Evolutionary conservation across 2,797 vertebrate genomes (phyloP).

Genomic region (Anguilla marmorata): DNA sequence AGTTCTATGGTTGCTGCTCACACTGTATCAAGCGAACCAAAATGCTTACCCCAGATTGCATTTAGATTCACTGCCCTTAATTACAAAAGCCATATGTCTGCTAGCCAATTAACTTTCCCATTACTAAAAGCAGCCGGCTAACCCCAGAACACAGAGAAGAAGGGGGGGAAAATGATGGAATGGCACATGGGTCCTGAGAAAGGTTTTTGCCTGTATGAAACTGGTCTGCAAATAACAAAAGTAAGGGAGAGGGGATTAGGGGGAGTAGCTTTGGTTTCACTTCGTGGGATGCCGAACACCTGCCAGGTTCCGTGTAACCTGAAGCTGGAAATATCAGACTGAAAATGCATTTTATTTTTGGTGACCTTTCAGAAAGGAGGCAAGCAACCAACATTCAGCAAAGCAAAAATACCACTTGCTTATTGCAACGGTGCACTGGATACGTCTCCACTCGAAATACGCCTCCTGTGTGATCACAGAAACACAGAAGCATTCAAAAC

Average conservation of each 20-base stretch:
- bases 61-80: background rate
- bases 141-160: background rate
- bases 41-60: background rate
- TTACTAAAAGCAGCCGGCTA: background rate
- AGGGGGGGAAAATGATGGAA: background rate
- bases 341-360: background rate
- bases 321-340: background rate
- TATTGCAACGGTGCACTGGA: background rate
- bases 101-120: constrained; percentile 2
- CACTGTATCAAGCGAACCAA: background rate
- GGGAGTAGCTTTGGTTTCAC: background rate
- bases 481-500: too few species aligned
- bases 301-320: background rate
- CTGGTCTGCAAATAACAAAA: background rate
- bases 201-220: background rate
- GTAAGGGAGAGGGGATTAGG: background rate
- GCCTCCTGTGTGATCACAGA: background rate
- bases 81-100: constrained; percentile 1
- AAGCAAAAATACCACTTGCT: background rate
- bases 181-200: background rate
- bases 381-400: background rate
- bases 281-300: background rate
- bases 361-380: background rate
- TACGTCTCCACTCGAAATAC: background rate
- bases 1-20: background rate